Base-by-base conservation (phyloP, 2,113 vertebrate genomes). In the Corvus cornix region DNA sequence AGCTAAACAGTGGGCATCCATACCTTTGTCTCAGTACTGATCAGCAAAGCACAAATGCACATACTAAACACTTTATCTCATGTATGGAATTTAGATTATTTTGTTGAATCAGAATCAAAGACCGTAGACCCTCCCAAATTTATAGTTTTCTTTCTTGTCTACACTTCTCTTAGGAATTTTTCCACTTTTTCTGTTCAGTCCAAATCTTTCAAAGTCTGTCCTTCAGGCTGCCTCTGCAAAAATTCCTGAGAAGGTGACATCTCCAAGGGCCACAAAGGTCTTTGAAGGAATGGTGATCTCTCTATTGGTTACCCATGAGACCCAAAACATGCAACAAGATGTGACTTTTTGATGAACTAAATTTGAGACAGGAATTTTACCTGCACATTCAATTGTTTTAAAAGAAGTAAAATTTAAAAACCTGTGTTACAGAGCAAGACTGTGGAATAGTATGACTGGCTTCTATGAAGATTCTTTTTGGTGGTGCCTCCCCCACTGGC, bases 41-140 rank as follows among this genome's bases (percentile, higher is more conserved):
- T 67, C 48, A 67, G 43, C 27, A 69, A 58, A 66, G 7, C 16
- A 26, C 18, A 27, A 78, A 37, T 0, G 0, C 9, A 20, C 8
- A 4, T 20, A 28, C 7, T 43, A 43, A 72, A 51, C 16, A 4
- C 16, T 78, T 72, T 43, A 31, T 44, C 10, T 56, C 21, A 9
- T 4, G 4, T 19, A 16, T 11, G 53, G 19, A 53, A 81, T 58
- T 33, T 26, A 49, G 55, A 46, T n/a, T 19, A 26, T 2, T 68
- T 63, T 28, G 23, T 24, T 70, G 55, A 70, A 69, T 53, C 37
- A 62, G 18, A 37, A 64, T 26, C 48, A 48, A 73, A 58, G 70
- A 39, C 4, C 7, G 27, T 27, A 66, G 8, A 51, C 9, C 1
- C 5, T 62, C 14, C 3, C 9, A 69, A 43, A 91, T 39, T 24